Evolutionary conservation across 2,888 invertebrate species (phyloP), one percentile per base, ranked within the genome.

Genomic region (Hybos culiciformis): DNA sequence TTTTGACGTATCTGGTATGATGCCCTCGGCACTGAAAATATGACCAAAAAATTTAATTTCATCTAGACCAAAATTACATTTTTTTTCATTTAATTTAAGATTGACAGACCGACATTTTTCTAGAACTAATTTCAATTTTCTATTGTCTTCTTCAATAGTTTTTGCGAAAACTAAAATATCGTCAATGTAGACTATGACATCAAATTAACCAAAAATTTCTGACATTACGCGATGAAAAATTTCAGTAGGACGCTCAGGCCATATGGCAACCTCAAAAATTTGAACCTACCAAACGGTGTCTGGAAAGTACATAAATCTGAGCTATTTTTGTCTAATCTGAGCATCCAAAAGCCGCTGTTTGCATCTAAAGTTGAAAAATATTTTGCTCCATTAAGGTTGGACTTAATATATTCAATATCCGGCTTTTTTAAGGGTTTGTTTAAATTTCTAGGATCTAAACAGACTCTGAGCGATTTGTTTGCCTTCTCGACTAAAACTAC

Each of bases 241-340:
- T 44, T 54, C 52, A n/a, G 53, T 51, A 2, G 54, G 31, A 50
- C 52, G 15, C 49, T 49, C 12, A 54, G 18, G 14, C 52, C 53
- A 37, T 53, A 55, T 14, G 54, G 53, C 31, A 53, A 36, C 23
- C 53, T 38, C 43, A 38, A 38, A 45, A 43, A 47, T 29, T 14
- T 26, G 37, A 49, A 54, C 43, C 52, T 37, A 12, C 53, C 54
- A 40, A 45, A 54, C 5, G 53, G 51, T n/a, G 52, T 44, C 18
- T 44, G 37, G 11, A 37, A 44, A 11, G 39, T 39, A 11, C 38
- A 39, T 15, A 41, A 11, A n/a, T 39, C 15, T 36, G 45, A 41
- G 23, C 33, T 34, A 39, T 24, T 15, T 4, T 39, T 19, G n/a
- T 45, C 34, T 18, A 45, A 23, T 8, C 38, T 38, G 19, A 34